Base-by-base conservation (phyloP, 2,888 invertebrate genomes). In the Leucophora obtusa region DNA sequence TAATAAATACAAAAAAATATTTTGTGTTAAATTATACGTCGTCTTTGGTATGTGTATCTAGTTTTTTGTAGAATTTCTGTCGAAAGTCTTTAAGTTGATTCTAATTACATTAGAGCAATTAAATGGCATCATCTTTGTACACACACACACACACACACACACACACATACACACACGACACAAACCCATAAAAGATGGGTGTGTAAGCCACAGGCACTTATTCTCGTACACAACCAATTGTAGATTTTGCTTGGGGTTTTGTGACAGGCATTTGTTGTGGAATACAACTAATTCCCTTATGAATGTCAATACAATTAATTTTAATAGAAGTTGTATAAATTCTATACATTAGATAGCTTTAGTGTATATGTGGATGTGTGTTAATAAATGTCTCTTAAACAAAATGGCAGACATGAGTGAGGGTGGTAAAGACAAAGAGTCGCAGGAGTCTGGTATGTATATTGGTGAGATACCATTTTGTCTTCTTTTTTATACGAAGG, bases 101-200 rank as follows among this genome's bases (percentile, higher is more conserved):
- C 84, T 89, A 89, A 89, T 89, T 86, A 86, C 85, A 89, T 89
- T 89, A 87, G 86, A 89, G 85, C 88, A 89, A 89, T 89, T 89
- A 89, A 88, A 81, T 81, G 70, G 73, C 73, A 77, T 51, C 77
- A 81, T 66, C 50, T 51, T 11, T 28, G 6, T 28, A 7, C 28
- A 28, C 28, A 28, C 28, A 28, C 28, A 28, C 28, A 28, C 28
- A 15, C 10, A 28, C 50, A 21, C 15, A 53, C 33, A 7, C 28
- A 28, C 28, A 28, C 28, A 28, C 28, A 28, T 7, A 28, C 28
- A 15, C 10, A 28, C 50, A 21, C 15, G 43, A n/a, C n/a, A n/a
- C n/a, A n/a, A n/a, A n/a, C n/a, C n/a, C 33, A 56, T 14, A n/a
- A 47, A 62, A 75, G 28, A 33, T 56, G 69, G 50, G 43, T 63